Evolutionary conservation across 2,797 vertebrate species (phyloP).

Genomic region (Oreortyx pictus): DNA sequence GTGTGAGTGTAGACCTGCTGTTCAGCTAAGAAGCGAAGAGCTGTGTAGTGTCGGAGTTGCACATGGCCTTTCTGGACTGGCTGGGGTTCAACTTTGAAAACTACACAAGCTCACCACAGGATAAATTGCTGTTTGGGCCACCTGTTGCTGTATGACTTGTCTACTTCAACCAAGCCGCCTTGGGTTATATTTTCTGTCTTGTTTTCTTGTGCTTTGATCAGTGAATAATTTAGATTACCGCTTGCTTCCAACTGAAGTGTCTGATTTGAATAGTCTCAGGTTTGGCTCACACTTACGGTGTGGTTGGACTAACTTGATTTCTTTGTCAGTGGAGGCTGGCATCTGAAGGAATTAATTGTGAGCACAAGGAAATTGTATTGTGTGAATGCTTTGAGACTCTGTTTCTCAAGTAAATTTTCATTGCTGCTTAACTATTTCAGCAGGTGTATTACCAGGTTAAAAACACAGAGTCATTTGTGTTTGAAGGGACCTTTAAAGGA

Average conservation of each 20-base stretch:
- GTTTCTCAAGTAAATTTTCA: neutral
- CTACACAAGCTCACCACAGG: neutral
- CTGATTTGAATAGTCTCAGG: neutral
- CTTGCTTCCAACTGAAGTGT: neutral
- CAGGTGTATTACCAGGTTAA: neutral
- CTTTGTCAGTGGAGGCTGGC: neutral
- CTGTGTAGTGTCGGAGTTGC: rapidly evolving
- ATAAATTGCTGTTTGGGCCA: slow-evolving; percentile 26
- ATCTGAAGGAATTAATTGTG: neutral
- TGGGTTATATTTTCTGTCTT: neutral
- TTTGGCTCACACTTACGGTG: neutral
- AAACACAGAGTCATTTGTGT: no score
- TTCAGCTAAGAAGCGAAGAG: neutral
- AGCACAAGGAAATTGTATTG: neutral
- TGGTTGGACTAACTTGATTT: neutral
- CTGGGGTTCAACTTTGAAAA: neutral
- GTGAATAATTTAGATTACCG: neutral
- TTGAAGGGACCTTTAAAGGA: no score
- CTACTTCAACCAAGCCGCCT: neutral
- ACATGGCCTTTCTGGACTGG: neutral
- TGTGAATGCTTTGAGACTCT: neutral
- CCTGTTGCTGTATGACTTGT: slow-evolving; percentile 12
- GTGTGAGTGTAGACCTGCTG: rapidly evolving
- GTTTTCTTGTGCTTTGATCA: neutral
- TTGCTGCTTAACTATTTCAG: neutral